Conservation (phyloP, 2,888 invertebrate species). For the Adineta ricciae region DNA sequence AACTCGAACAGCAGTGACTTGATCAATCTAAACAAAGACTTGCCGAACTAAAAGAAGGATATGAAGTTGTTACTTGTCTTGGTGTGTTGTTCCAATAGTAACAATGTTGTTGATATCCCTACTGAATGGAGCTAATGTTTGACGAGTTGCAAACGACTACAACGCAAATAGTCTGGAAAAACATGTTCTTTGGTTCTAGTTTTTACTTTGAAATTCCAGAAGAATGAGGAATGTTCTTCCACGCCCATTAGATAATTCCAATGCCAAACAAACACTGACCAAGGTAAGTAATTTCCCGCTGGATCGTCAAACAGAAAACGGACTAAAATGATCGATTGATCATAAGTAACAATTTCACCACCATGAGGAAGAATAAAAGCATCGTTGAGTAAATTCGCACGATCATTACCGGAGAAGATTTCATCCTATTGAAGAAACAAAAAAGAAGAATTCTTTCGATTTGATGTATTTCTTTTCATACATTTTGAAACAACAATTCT, state of each 20-base stretch:
- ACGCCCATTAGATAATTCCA: not conserved
- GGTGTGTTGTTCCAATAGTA: not conserved
- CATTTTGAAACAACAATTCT: not conserved
- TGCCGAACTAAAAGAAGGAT: not conserved
- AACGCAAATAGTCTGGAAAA: not conserved
- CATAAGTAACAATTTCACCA: not conserved
- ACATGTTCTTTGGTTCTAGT: not conserved
- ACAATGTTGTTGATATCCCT: not conserved
- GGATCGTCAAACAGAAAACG: not conserved
- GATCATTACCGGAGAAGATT: not conserved
- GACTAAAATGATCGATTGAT: not conserved
- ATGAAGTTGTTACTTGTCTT: not conserved
- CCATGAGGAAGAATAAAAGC: not conserved
- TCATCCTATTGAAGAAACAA: not conserved
- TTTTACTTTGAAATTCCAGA: not conserved
- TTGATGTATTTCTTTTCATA: not conserved
- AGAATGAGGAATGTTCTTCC: conserved; percentile 1
- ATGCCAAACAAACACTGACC: not conserved
- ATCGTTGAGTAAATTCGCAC: not conserved
- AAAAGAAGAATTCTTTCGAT: not conserved
- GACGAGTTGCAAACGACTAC: not conserved
- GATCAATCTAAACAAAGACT: conserved; percentile 8
- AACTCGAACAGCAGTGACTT: conserved; percentile 22
- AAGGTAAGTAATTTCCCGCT: not conserved
- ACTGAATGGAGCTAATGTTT: not conserved